Evolutionary conservation across 2,113 vertebrate genomes (phyloP).

Genomic region (Mus spicilegus): DNA sequence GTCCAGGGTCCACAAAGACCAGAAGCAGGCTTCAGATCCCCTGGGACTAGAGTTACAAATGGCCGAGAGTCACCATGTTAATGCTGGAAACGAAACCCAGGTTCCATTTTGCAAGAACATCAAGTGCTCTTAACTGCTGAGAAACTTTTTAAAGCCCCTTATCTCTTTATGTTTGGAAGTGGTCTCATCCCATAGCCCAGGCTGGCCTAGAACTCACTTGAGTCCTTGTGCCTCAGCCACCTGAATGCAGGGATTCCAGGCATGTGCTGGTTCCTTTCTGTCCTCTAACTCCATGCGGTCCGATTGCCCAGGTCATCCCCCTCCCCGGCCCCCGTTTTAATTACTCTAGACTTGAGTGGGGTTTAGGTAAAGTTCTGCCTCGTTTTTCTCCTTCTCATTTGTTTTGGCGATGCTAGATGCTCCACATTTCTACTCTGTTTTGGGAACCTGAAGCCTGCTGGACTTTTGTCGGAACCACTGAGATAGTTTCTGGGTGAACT

Average conservation of each 20-base stretch:
- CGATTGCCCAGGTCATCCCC: too few relatives aligned
- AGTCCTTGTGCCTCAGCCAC: background rate
- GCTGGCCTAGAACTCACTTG: background rate
- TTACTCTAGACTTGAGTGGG: background rate
- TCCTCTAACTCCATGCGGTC: background rate
- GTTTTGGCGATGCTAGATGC: background rate
- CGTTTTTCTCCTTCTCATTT: constrained; percentile 10
- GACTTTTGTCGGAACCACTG: constrained; percentile 10
- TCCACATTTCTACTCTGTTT: background rate
- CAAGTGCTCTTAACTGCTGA: background rate
- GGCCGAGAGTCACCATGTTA: background rate
- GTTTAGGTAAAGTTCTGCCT: background rate
- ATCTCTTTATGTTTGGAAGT: background rate
- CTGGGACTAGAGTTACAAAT: background rate
- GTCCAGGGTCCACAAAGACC: background rate
- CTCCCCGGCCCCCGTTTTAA: background rate
- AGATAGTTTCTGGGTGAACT: background rate
- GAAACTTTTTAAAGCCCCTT: background rate
- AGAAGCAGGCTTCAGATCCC: background rate
- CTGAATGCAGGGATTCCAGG: background rate
- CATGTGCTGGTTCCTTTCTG: background rate
- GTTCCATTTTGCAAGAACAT: background rate
- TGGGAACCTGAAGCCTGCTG: background rate
- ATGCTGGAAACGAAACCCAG: background rate
- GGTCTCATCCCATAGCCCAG: background rate